These are phyloP conservation scores for Oxycera nigricornis DNA, from an alignment of 2,888 invertebrate species.

Conservation along the genomic window DNA sequence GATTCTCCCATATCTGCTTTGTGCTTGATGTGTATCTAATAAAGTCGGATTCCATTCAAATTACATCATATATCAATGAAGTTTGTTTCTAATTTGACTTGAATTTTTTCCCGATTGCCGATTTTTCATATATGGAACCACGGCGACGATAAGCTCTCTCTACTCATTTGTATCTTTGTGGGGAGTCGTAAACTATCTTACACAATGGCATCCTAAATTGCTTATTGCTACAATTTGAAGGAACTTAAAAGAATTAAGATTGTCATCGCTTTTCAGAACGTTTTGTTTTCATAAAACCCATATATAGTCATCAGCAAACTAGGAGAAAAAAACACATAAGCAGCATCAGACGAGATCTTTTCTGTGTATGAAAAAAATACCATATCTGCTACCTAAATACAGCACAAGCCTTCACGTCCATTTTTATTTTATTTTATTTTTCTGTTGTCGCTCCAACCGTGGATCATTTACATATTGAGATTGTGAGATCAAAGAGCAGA, in stretches of 20 bases:
- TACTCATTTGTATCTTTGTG: not conserved
- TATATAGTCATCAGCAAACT: no score
- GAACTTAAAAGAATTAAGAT: slow-evolving; percentile 14
- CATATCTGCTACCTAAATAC: slow-evolving; percentile 8
- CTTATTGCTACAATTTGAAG: not conserved
- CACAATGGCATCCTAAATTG: not conserved
- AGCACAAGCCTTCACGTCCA: not conserved
- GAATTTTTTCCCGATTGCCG: not conserved
- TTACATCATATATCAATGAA: slow-evolving; percentile 1
- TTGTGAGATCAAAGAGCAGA: slow-evolving; percentile 14
- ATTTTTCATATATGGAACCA: not conserved
- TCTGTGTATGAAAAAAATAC: not conserved
- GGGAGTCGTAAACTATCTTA: not conserved
- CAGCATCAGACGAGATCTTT: not conserved
- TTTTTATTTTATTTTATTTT: not conserved
- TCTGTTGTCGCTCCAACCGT: not conserved
- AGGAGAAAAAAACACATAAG: no score
- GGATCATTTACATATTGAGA: slow-evolving; percentile 21
- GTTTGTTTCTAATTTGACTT: not conserved
- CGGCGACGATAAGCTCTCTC: not conserved
- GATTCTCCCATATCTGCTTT: no score
- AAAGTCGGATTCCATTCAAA: not conserved
- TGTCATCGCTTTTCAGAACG: not conserved
- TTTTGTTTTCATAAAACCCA: no score
- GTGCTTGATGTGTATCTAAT: no score